phyloP scores from a whole-genome alignment of 1,140 invertebrate genomes.

The Frieseomelitta varia region DNA sequence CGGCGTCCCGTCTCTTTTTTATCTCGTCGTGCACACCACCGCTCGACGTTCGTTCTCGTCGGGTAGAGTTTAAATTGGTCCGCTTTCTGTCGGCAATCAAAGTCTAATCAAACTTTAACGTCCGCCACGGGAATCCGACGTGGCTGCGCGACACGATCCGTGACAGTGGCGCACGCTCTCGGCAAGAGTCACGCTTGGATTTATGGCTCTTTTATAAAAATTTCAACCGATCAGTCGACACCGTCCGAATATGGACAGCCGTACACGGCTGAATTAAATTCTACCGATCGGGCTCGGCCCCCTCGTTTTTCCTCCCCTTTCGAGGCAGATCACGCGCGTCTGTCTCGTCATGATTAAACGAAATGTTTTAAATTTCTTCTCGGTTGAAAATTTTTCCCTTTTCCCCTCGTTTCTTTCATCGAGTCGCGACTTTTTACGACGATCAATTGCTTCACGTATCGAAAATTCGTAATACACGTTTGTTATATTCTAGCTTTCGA shows the following conservation, averaged over 20 bases:
- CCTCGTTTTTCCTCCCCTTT: too few species aligned
- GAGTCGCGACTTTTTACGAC: too few species aligned
- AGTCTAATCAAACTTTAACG: constrained; percentile 75
- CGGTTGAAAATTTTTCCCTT: too few species aligned
- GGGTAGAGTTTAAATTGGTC: constrained; percentile 63
- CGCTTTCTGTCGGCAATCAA: constrained; percentile 69
- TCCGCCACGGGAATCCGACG: constrained; percentile 46
- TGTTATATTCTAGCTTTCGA: too few species aligned
- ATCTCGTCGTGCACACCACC: not conserved
- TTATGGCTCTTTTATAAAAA: constrained; percentile 57
- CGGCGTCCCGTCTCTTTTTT: not conserved
- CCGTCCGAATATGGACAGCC: not conserved
- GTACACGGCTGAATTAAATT: not conserved
- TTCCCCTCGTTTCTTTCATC: too few species aligned
- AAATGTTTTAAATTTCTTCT: too few species aligned
- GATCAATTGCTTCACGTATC: too few species aligned
- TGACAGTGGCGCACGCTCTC: not conserved
- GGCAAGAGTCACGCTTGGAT: constrained; percentile 45
- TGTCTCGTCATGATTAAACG: not conserved
- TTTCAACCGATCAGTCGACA: constrained; percentile 19
- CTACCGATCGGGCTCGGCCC: not conserved
- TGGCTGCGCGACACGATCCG: not conserved
- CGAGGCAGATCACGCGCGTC: too few species aligned
- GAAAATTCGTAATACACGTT: too few species aligned
- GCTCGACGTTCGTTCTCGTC: not conserved